A percentile compares a stretch with the other conserved stretches of the same genome.
phyloP scores from a whole-genome alignment of 2,888 invertebrate species.

The Ophion slaviceki region DNA sequence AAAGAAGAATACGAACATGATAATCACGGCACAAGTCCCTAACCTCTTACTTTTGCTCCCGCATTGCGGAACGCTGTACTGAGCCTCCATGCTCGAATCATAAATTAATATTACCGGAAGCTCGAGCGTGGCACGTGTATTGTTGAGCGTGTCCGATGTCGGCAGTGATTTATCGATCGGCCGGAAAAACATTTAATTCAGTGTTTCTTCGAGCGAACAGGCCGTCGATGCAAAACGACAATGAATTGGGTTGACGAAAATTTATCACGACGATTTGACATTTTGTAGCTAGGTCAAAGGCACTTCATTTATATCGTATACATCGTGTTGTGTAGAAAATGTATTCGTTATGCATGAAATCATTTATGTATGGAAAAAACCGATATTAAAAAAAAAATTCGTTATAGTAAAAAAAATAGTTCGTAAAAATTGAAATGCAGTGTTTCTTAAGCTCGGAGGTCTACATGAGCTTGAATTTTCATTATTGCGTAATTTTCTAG shows the following conservation, averaged over 20 bases:
- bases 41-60: neutral
- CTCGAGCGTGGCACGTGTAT: conserved; percentile 13
- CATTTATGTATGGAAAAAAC: too few relatives aligned
- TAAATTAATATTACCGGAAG: conserved; percentile 44
- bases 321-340: too few relatives aligned
- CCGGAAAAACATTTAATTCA: conserved; percentile 5
- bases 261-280: neutral
- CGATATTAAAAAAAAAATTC: too few relatives aligned
- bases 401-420: too few relatives aligned
- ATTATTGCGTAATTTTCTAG: too few relatives aligned
- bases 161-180: conserved; percentile 13
- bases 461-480: too few relatives aligned
- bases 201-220: neutral
- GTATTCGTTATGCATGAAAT: too few relatives aligned
- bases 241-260: neutral
- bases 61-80: neutral
- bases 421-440: too few relatives aligned
- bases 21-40: conserved; percentile 33
- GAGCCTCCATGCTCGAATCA: conserved; percentile 12
- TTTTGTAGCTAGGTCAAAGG: neutral
- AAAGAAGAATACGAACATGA: conserved; percentile 45
- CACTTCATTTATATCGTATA: neutral
- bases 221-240: neutral
- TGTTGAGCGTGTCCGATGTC: neutral
- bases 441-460: too few relatives aligned